Evolutionary conservation across 2,797 vertebrate genomes (phyloP).

Genomic region (Cyprinella venusta): DNA sequence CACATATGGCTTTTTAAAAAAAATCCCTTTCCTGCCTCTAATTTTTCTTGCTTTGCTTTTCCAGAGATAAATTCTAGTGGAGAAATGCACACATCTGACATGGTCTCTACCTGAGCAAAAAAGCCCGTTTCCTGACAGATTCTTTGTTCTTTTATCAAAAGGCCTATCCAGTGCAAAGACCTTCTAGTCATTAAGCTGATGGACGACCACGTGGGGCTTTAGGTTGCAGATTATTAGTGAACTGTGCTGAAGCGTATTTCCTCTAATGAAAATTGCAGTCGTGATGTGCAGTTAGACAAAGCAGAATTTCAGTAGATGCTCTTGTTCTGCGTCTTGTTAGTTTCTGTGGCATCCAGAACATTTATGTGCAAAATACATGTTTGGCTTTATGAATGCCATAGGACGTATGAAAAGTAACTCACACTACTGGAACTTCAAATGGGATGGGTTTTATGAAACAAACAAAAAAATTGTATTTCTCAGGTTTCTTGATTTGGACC

Average conservation of each 20-base stretch:
- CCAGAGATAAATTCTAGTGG: background rate
- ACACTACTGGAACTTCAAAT: no score
- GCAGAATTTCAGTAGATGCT: background rate
- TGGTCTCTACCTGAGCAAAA: background rate
- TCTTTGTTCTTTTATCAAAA: slow-evolving; percentile 33
- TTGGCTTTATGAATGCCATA: background rate
- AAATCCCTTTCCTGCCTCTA: background rate
- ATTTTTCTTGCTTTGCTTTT: background rate
- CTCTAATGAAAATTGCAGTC: slow-evolving; percentile 50
- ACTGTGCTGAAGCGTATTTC: slow-evolving; percentile 34
- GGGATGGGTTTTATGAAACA: no score
- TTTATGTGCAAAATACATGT: background rate
- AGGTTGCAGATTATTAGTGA: slow-evolving; percentile 48
- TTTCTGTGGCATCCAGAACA: background rate
- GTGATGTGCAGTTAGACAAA: slow-evolving; percentile 24
- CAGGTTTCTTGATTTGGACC: no score
- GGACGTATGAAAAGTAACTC: no score
- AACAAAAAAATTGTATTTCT: no score
- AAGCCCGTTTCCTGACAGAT: background rate
- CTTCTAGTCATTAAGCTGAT: slow-evolving; percentile 48
- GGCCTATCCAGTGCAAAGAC: slow-evolving; percentile 9
- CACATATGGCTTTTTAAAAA: background rate
- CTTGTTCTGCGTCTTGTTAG: background rate
- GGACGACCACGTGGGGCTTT: slow-evolving; percentile 42
- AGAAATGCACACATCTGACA: background rate